Evolutionary conservation across 2,888 invertebrate species (phyloP), one percentile per base, ranked within the genome.

Genomic region (Nineta flava): DNA sequence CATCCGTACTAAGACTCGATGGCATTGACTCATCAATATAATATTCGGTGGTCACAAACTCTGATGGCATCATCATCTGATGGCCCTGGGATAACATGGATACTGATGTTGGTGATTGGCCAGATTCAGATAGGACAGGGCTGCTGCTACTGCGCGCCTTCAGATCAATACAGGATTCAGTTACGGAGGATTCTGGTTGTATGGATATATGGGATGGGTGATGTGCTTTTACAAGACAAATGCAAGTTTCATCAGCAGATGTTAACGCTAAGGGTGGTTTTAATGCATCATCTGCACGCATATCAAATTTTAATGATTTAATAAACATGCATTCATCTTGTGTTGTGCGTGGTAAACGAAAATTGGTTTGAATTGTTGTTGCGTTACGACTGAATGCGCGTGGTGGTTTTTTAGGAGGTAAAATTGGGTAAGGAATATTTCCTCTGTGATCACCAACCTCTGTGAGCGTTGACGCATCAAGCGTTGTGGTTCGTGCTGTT

Each of bases 1-100:
- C 55, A 41, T 53, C 56, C 50, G 62, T 60, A 59, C 67, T 83
- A 69, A 85, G 78, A 65, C 87, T 87, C 61, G 87, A 85, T 52
- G 87, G 87, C 70, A 87, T 76, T 55, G 87, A 87, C 68, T 88
- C 90, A 63, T 88, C 90, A 68, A 88, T 85, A 74, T 86, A 90
- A 76, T 81, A 87, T 65, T 88, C 86, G 46, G 86, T 83, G 62
- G 78, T 81, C 61, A 81, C 75, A 69, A 87, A 87, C 68, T 86
- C 87, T 55, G 65, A 60, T 50, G 59, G 57, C 26, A 26, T 26
- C 52, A 59, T 63, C 53, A 59, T 63, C 57, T 63, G 67, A 61
- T 60, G 67, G 65, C 58, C 65, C 65, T 58, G 66, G 62, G 52
- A 66, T 62, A 51, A 64, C 64, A 60, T 49, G 50, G 50, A 52